A percentile compares a stretch with the other conserved stretches of the same genome.
phyloP scores from a whole-genome alignment of 2,797 vertebrate species.

The Labeo calbasu region DNA sequence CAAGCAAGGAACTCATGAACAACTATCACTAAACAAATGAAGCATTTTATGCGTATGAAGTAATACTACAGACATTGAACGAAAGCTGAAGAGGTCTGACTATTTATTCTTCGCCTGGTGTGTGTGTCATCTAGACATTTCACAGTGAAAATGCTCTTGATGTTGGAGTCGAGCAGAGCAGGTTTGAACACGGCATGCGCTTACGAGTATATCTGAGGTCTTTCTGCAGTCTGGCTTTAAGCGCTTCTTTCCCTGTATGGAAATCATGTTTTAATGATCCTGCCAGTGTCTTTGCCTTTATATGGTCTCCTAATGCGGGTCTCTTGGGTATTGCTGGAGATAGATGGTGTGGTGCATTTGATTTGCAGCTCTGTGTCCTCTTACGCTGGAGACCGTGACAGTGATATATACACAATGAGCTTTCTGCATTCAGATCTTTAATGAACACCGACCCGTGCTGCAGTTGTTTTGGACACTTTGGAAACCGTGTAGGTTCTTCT shows the following conservation, averaged over 20 bases:
- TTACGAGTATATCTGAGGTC: not conserved
- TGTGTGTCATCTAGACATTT: not conserved
- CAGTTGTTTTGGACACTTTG: conserved; percentile 21
- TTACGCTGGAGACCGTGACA: conserved; percentile 18
- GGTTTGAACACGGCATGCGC: not conserved
- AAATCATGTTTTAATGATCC: conserved; percentile 54
- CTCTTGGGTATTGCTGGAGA: conserved; percentile 44
- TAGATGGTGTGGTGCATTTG: conserved; percentile 45
- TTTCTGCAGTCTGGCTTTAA: conserved; percentile 41
- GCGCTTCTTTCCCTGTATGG: conserved; percentile 60
- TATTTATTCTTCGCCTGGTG: not conserved
- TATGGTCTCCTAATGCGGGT: conserved; percentile 55
- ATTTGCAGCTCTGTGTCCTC: conserved; percentile 50
- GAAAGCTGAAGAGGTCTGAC: not conserved
- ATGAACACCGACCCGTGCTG: conserved; percentile 6
- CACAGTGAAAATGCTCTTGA: not conserved
- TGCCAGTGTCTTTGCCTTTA: conserved; percentile 62
- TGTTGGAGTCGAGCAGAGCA: not conserved
- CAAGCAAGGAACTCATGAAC: no score
- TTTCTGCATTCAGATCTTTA: conserved; percentile 42
- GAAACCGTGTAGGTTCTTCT: conserved; percentile 11
- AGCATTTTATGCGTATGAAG: not conserved
- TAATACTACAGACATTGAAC: not conserved
- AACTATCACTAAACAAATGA: not conserved
- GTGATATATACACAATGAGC: conserved; percentile 12